Evolutionary conservation across 2,888 invertebrate genomes (phyloP).

Genomic region (Allophyes oxyacanthae): DNA sequence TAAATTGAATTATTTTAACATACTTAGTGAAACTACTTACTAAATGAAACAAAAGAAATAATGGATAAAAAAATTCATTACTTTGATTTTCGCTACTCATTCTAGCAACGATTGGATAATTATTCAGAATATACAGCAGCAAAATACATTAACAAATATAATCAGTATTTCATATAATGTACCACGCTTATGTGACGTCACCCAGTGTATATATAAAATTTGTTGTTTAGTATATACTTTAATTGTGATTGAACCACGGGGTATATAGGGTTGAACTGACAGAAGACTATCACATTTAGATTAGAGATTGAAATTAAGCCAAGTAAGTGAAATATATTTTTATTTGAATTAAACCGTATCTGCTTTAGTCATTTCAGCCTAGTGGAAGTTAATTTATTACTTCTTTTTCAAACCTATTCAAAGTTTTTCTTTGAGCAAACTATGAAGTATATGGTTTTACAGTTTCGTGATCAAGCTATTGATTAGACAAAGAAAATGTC

Average conservation of each 20-base stretch:
- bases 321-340: constrained; percentile 36
- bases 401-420: no score
- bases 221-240: constrained; percentile 12
- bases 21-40: no score
- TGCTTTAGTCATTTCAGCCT: no score
- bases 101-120: neutral
- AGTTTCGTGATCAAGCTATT: no score
- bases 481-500: no score
- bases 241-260: constrained; percentile 32
- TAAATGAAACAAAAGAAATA: neutral
- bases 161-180: constrained; percentile 61
- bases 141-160: constrained; percentile 30
- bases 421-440: no score
- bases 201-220: constrained; percentile 37
- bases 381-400: no score
- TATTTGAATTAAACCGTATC: no score
- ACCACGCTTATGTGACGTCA: constrained; percentile 80
- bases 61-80: neutral
- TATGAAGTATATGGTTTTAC: no score
- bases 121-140: constrained; percentile 20
- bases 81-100: constrained; percentile 7
- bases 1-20: no score
- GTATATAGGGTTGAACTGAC: constrained; percentile 17
- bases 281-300: neutral
- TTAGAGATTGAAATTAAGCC: constrained; percentile 16